These are phyloP conservation scores for Agapornis canus DNA, from an alignment of 2,797 vertebrate species.

Conservation along the genomic window DNA sequence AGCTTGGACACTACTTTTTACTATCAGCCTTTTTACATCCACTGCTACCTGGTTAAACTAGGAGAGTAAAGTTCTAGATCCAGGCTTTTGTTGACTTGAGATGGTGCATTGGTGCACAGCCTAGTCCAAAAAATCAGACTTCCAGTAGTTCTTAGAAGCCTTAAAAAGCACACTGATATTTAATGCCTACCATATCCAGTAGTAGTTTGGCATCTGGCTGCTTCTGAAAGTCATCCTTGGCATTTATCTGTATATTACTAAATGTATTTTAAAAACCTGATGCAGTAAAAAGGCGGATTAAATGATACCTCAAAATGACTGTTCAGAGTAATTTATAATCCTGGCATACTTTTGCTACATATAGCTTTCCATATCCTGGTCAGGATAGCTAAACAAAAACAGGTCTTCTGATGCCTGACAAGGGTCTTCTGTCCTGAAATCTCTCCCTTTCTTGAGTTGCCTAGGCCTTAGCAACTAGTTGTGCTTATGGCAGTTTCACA, in stretches of 20 bases:
- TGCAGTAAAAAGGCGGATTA: background rate
- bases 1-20: background rate
- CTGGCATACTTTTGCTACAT: background rate
- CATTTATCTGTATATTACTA: background rate
- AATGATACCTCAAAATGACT: background rate
- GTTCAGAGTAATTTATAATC: background rate
- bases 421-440: background rate
- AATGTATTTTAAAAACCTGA: background rate
- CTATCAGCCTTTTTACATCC: background rate
- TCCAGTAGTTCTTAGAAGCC: background rate
- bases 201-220: background rate
- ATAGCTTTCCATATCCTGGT: background rate
- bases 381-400: rapidly evolving
- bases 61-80: background rate
- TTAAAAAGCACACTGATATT: background rate
- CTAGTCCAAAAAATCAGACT: background rate
- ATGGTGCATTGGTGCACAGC: background rate
- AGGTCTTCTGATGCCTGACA: background rate
- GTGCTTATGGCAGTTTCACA: background rate
- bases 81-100: background rate
- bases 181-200: rapidly evolving
- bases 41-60: background rate
- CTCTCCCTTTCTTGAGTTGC: background rate
- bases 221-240: background rate
- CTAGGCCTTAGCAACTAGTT: background rate